phyloP scores from a whole-genome alignment of 2,797 vertebrate species.

The Phoebastria nigripes region DNA sequence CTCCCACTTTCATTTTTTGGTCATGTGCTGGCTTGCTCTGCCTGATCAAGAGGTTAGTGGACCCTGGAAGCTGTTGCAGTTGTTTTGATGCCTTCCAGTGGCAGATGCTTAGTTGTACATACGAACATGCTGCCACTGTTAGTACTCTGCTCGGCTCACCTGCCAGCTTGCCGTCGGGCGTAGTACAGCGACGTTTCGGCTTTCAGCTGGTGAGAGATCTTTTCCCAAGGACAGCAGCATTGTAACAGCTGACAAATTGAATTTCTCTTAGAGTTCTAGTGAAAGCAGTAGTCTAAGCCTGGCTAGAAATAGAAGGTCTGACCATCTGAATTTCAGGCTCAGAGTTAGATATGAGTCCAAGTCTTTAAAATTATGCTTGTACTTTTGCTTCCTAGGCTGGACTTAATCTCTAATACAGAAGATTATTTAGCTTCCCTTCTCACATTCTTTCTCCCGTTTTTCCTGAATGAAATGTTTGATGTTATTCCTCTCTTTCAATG shows the following conservation, averaged over 20 bases:
- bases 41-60: background rate
- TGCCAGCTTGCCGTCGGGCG: background rate
- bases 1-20: background rate
- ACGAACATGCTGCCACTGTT: background rate
- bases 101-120: background rate
- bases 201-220: background rate
- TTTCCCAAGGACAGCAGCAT: background rate
- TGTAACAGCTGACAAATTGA: background rate
- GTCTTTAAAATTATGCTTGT: background rate
- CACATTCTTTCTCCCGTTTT: background rate
- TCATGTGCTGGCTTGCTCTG: background rate
- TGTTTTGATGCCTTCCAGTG: background rate
- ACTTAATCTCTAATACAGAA: background rate
- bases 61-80: background rate
- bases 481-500: background rate
- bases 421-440: background rate
- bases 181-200: background rate
- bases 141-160: background rate
- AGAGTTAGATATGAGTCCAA: background rate
- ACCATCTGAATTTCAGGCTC: background rate
- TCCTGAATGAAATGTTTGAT: background rate
- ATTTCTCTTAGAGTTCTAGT: background rate
- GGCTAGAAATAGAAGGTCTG: background rate
- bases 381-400: background rate
- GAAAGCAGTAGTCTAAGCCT: background rate